A percentile compares a stretch with the other conserved stretches of the same genome.
phyloP scores from a whole-genome alignment of 2,113 vertebrate species.

The Nannospalax galili region DNA sequence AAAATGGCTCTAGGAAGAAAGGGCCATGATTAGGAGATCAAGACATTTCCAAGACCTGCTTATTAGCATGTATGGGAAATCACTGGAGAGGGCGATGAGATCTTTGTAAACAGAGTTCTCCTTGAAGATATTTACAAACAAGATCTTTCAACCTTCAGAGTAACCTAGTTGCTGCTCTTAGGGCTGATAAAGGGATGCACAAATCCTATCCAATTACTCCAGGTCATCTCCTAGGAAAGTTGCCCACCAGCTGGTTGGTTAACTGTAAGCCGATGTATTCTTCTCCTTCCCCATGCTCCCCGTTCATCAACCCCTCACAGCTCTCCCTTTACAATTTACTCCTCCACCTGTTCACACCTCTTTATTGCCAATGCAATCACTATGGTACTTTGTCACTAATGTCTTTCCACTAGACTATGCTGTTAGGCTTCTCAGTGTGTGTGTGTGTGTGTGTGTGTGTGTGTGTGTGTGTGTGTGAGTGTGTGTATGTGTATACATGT shows the following conservation, averaged over 20 bases:
- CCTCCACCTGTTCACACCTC: not conserved
- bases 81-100: not conserved
- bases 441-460: not conserved
- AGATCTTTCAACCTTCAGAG: not conserved
- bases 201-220: not conserved
- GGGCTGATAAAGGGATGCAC: not conserved
- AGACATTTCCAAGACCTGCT: not conserved
- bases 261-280: not conserved
- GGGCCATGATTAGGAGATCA: slow-evolving; percentile 44
- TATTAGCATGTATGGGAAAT: slow-evolving; percentile 52
- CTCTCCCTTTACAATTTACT: not conserved
- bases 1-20: not conserved
- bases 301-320: not conserved
- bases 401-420: not conserved
- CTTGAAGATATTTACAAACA: not conserved
- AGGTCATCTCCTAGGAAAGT: not conserved
- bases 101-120: not conserved
- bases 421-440: not conserved
- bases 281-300: not conserved
- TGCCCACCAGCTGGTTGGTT: not conserved
- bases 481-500: too few relatives aligned
- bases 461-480: too few relatives aligned
- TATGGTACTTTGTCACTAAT: too few relatives aligned
- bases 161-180: not conserved
- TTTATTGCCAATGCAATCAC: not conserved